Evolutionary conservation across 2,888 invertebrate genomes (phyloP).

Genomic region (Pycnomerus fuliginosus): DNA sequence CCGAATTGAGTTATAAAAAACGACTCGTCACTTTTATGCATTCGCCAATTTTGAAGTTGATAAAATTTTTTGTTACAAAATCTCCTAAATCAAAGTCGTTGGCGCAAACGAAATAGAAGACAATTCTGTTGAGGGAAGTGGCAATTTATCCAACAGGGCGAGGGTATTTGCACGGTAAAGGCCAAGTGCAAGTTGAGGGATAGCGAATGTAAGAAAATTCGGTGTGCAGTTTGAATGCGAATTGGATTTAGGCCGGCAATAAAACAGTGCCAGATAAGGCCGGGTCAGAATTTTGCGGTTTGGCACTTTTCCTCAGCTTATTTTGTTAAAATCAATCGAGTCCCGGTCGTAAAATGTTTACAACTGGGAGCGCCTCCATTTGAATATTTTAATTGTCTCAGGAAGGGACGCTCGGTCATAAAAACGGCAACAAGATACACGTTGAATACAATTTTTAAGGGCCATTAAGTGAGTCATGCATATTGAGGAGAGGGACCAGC

Average conservation of each 20-base stretch:
- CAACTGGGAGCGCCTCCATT: conserved; percentile 37
- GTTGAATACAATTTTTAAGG: conserved; percentile 19
- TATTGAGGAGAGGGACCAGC: conserved; percentile 9
- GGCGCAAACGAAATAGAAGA: conserved; percentile 4
- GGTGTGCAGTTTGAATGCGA: conserved; percentile 43
- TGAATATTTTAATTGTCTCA: conserved; percentile 43
- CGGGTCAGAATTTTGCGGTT: conserved; percentile 31
- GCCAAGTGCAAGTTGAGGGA: conserved; percentile 19
- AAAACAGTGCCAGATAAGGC: conserved; percentile 43
- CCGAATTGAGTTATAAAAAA: too few species aligned
- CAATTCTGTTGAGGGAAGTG: conserved; percentile 6
- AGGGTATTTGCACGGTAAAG: conserved; percentile 1
- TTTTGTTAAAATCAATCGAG: too few species aligned
- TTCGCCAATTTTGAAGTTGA: too few species aligned
- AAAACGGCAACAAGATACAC: conserved; percentile 15
- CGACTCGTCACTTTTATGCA: too few species aligned
- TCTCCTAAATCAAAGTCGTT: conserved; percentile 10
- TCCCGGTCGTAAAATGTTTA: conserved; percentile 37
- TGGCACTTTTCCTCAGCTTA: conserved; percentile 8
- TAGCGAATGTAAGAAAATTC: conserved; percentile 35
- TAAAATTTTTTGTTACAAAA: too few species aligned
- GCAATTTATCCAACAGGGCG: conserved; percentile 10
- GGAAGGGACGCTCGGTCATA: conserved; percentile 26
- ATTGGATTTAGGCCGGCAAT: conserved; percentile 42
- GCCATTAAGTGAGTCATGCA: conserved; percentile 18